Evolutionary conservation across 2,888 invertebrate genomes (phyloP).

Genomic region (Drosophila pseudotalamancana): DNA sequence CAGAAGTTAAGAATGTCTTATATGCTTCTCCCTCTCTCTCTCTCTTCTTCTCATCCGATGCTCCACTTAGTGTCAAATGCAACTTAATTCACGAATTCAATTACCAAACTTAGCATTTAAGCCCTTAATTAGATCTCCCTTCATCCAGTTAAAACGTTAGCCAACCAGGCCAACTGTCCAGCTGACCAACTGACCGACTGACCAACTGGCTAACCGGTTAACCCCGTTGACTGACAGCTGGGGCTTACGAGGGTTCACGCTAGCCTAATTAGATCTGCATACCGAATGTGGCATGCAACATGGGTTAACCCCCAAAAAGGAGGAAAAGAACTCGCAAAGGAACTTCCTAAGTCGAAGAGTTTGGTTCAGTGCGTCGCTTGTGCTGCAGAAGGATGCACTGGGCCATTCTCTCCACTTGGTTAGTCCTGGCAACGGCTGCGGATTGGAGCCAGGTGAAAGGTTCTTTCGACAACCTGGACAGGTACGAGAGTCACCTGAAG

Average conservation of each 20-base stretch:
- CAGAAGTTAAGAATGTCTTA: background rate
- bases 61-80: too few species aligned
- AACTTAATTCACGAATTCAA: background rate
- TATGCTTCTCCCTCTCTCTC: background rate
- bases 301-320: conserved; percentile 17
- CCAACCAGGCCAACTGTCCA: conserved; percentile 46
- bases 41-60: background rate
- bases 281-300: conserved; percentile 40
- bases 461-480: conserved; percentile 6
- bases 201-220: background rate
- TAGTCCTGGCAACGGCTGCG: conserved; percentile 1
- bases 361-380: conserved; percentile 3
- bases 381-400: conserved; percentile 22
- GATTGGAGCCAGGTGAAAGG: background rate
- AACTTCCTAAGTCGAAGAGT: background rate
- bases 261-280: conserved; percentile 76
- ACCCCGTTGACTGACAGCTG: conserved; percentile 40
- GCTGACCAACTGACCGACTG: background rate
- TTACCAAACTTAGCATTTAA: background rate
- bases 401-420: conserved; percentile 20
- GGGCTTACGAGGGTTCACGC: conserved; percentile 39
- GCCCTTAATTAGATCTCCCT: conserved; percentile 11
- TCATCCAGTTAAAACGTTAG: conserved; percentile 36
- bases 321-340: background rate
- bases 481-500: conserved; percentile 57